A percentile compares a stretch with the other conserved stretches of the same genome.
These are phyloP conservation scores for Lutraria lutraria DNA, from an alignment of 2,888 invertebrate genomes.

Conservation along the genomic window DNA sequence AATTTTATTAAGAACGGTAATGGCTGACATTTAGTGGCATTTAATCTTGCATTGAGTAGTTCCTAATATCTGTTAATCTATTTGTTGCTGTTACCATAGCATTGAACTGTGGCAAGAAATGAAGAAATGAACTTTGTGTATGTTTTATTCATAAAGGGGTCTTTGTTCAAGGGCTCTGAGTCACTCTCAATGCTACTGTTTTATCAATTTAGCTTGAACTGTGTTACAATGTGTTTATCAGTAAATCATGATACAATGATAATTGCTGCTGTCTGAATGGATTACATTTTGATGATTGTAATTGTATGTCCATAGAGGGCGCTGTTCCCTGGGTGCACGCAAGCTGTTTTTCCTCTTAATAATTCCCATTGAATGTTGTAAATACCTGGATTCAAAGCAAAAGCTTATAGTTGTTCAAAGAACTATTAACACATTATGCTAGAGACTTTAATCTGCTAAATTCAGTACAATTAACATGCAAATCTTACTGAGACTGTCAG, in stretches of 20 bases:
- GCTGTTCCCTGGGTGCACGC: neutral
- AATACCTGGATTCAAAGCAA: too few relatives aligned
- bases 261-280: neutral
- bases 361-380: too few relatives aligned
- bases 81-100: neutral
- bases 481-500: too few relatives aligned
- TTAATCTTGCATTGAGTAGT: neutral
- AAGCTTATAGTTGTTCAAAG: too few relatives aligned
- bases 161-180: neutral
- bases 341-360: too few relatives aligned
- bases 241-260: neutral
- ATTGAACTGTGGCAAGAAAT: neutral
- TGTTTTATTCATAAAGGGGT: neutral
- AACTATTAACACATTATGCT: too few relatives aligned
- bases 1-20: neutral
- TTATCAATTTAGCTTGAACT: conserved; percentile 11
- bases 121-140: neutral
- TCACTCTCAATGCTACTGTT: neutral
- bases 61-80: neutral
- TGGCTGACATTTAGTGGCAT: neutral
- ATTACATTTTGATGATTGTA: neutral
- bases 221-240: neutral
- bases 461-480: too few relatives aligned
- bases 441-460: too few relatives aligned
- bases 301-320: neutral